Percentiles rank a stretch among this genome's conserved stretches.
Conservation (phyloP, 2,888 invertebrate genomes). For the Brenthis daphne region DNA sequence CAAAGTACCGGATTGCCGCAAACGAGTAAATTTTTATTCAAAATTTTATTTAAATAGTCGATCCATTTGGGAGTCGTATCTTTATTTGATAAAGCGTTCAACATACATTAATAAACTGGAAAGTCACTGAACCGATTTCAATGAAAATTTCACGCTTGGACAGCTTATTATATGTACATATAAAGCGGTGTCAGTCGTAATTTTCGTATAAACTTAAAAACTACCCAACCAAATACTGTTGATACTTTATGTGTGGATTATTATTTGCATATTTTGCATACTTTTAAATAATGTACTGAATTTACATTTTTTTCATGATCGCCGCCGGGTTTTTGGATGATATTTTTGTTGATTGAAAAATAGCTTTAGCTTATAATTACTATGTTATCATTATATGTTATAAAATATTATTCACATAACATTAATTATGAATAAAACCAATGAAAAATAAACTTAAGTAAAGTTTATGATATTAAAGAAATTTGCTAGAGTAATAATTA, state of each 20-base stretch:
- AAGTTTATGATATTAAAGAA: too few relatives aligned
- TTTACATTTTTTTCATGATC: conserved; percentile 3
- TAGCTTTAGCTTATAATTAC: neutral
- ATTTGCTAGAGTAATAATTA: too few relatives aligned
- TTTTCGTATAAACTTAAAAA: conserved; percentile 40
- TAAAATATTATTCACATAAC: too few relatives aligned
- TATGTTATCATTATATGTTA: too few relatives aligned
- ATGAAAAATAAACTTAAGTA: too few relatives aligned
- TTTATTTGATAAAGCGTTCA: conserved; percentile 40
- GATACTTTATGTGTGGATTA: conserved; percentile 36
- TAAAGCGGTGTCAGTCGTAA: conserved; percentile 38
- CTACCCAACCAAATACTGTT: conserved; percentile 34
- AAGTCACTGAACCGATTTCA: conserved; percentile 42
- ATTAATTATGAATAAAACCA: too few relatives aligned
- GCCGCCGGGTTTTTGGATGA: neutral
- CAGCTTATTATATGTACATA: conserved; percentile 38
- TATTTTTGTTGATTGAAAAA: neutral
- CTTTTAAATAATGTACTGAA: conserved; percentile 12
- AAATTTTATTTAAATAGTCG: conserved; percentile 29
- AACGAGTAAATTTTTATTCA: conserved; percentile 4
- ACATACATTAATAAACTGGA: conserved; percentile 38
- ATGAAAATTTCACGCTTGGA: conserved; percentile 42
- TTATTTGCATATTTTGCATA: conserved; percentile 32
- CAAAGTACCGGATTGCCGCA: neutral
- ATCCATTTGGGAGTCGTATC: conserved; percentile 32